Conservation (phyloP, 2,113 vertebrate genomes). For the Psophia crepitans region DNA sequence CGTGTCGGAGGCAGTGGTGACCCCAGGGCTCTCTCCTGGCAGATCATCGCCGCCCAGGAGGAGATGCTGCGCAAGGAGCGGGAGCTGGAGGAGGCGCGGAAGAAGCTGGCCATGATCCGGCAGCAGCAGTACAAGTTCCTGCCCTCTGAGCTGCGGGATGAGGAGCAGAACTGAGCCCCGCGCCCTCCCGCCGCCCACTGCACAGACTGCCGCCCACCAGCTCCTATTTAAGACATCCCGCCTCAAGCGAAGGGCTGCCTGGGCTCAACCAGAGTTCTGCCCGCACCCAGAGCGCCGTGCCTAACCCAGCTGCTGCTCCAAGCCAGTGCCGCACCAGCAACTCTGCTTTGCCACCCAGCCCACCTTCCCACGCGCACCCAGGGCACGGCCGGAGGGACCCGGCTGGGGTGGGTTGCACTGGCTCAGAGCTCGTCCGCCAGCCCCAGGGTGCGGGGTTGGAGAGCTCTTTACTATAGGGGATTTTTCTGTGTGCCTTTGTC, state of each 20-base stretch:
- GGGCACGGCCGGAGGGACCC: background rate
- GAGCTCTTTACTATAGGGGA: conserved; percentile 34
- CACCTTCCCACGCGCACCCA: background rate
- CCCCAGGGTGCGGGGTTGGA: background rate
- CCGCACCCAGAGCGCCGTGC: background rate
- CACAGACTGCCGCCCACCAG: conserved; percentile 36
- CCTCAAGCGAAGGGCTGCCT: background rate
- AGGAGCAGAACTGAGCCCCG: conserved; percentile 75
- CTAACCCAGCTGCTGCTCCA: conserved; percentile 1
- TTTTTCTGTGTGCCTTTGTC: conserved; percentile 45
- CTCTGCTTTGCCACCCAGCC: background rate
- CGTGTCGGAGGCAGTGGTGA: background rate
- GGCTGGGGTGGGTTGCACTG: background rate
- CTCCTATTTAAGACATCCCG: background rate
- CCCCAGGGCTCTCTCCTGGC: background rate
- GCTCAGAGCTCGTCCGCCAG: background rate
- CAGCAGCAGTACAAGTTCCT: conserved; percentile 99
- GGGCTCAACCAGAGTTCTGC: conserved; percentile 18
- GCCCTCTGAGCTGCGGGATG: conserved; percentile 91
- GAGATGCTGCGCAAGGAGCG: conserved; percentile 97
- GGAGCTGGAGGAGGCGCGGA: conserved; percentile 92
- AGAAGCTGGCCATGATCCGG: conserved; percentile 92
- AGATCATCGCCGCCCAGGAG: conserved; percentile 98
- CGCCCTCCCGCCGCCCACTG: background rate
- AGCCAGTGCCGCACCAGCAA: conserved; percentile 35